A percentile compares a stretch with the other conserved stretches of the same genome.
Evolutionary conservation across 1,140 invertebrate genomes (phyloP).

Genomic region (Forficula auricularia): DNA sequence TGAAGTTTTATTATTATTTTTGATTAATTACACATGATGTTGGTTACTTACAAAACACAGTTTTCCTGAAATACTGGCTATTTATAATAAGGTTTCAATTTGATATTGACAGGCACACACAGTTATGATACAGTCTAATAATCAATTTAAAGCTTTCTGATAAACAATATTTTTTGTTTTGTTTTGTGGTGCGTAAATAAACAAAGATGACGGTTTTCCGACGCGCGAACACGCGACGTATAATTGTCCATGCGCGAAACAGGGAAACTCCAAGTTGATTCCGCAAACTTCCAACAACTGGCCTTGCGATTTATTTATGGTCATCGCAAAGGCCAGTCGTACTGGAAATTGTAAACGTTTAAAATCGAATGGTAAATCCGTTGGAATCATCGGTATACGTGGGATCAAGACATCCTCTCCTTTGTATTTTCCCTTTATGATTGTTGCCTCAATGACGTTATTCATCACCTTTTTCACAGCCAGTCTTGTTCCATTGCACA

Average conservation of each 20-base stretch:
- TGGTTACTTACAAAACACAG: too few species aligned
- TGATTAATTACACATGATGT: too few species aligned
- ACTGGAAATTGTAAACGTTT: conserved; percentile 33
- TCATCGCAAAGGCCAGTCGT: conserved; percentile 29
- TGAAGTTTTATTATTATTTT: too few species aligned
- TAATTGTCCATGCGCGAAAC: conserved; percentile 27
- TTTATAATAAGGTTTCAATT: too few species aligned
- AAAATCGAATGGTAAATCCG: conserved; percentile 25
- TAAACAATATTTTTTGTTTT: too few species aligned
- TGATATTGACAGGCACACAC: too few species aligned
- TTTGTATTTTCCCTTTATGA: conserved; percentile 21
- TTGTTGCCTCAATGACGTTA: conserved; percentile 23
- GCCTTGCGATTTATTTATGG: conserved; percentile 37
- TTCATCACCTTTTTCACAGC: conserved; percentile 22
- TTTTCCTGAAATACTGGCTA: too few species aligned
- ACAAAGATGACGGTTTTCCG: too few species aligned
- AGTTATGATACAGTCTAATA: too few species aligned
- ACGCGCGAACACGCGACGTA: conserved; percentile 30
- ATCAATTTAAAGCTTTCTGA: too few species aligned
- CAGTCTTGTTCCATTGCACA: conserved; percentile 28
- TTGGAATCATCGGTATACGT: conserved; percentile 23
- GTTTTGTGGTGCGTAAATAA: too few species aligned
- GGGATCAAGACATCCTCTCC: conserved; percentile 24
- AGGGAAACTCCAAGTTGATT: conserved; percentile 20
- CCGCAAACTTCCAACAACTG: conserved; percentile 20